phyloP scores from a whole-genome alignment of 2,888 invertebrate genomes.

The Dasypogon diadema region DNA sequence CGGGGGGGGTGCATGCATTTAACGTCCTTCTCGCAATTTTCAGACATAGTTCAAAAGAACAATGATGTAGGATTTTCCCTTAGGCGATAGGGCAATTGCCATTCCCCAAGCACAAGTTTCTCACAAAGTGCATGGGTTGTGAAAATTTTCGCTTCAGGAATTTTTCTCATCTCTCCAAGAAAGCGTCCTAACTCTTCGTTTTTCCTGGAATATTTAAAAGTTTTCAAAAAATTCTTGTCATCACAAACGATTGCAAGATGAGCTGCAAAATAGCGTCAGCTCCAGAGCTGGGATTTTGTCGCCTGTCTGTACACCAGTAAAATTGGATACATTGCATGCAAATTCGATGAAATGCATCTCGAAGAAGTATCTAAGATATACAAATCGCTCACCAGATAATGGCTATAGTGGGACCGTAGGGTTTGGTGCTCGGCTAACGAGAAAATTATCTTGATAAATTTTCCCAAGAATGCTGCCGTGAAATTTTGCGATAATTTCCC shows the following conservation, averaged over 20 bases:
- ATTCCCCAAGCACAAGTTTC: neutral
- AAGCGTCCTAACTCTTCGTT: neutral
- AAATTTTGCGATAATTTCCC: constrained; percentile 38
- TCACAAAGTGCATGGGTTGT: constrained; percentile 21
- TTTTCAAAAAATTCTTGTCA: neutral
- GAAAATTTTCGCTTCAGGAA: constrained; percentile 19
- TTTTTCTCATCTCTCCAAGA: neutral
- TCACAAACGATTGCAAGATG: neutral
- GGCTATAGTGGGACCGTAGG: too few species aligned
- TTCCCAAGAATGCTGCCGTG: constrained; percentile 12
- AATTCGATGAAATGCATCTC: too few species aligned
- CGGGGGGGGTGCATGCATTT: too few species aligned
- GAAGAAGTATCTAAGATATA: too few species aligned
- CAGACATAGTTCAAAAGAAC: neutral
- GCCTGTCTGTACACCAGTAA: too few species aligned
- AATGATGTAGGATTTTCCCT: neutral
- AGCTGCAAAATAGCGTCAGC: too few species aligned
- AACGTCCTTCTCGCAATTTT: too few species aligned
- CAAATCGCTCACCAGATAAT: too few species aligned
- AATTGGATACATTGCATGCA: too few species aligned
- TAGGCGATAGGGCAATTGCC: constrained; percentile 18
- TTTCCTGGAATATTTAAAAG: constrained; percentile 4
- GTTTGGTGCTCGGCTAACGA: too few species aligned
- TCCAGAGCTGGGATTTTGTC: too few species aligned
- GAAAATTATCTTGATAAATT: neutral